These are phyloP conservation scores for Tortrix viridana DNA, from an alignment of 2,888 invertebrate species.

Conservation along the genomic window DNA sequence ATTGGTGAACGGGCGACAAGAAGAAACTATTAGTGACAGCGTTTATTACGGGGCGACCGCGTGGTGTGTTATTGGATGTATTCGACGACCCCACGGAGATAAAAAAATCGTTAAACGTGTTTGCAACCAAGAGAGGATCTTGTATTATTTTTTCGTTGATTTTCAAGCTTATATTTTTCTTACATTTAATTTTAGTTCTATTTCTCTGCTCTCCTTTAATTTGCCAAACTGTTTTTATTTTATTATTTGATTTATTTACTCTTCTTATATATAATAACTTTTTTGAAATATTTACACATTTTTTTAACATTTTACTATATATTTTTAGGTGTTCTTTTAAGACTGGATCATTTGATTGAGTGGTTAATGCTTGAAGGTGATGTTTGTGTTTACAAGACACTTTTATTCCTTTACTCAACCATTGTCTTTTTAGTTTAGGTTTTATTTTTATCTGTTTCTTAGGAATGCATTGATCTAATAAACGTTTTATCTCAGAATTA, in stretches of 20 bases:
- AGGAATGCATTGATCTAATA: conserved; percentile 29
- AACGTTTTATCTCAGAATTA: conserved; percentile 3
- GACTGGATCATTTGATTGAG: conserved; percentile 22
- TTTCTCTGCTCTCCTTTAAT: conserved; percentile 27
- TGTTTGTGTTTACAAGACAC: conserved; percentile 28
- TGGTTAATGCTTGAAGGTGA: conserved; percentile 19
- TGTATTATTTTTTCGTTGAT: conserved; percentile 3
- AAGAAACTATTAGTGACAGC: neutral
- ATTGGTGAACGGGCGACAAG: neutral
- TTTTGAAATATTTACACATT: conserved; percentile 23
- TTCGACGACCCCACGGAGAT: conserved; percentile 15
- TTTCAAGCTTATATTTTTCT: conserved; percentile 15
- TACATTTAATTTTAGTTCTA: neutral
- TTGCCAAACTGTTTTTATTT: conserved; percentile 35
- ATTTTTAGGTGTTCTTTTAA: conserved; percentile 16
- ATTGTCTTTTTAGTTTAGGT: conserved; percentile 5
- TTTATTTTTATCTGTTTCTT: conserved; percentile 13
- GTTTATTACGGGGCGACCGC: neutral
- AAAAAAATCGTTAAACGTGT: conserved; percentile 37
- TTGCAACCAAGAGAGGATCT: conserved; percentile 26
- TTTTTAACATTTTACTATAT: conserved; percentile 32
- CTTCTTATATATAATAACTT: conserved; percentile 27
- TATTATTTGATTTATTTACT: conserved; percentile 30
- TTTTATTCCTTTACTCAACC: conserved; percentile 12
- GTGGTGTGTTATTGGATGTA: neutral